Conservation (phyloP, 1,140 invertebrate species). For the Whitmania pigra region DNA sequence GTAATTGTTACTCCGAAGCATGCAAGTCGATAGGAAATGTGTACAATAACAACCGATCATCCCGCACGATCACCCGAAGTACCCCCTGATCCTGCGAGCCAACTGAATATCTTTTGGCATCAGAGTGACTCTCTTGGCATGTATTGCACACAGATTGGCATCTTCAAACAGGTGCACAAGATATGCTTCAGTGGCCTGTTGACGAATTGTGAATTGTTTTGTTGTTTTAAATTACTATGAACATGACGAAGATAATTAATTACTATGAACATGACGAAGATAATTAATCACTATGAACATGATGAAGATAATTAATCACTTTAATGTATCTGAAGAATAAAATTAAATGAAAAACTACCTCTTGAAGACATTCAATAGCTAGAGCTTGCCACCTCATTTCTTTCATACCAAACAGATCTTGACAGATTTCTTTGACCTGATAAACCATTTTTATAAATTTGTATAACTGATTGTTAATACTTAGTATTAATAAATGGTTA, state of each 20-base stretch:
- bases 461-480: neutral
- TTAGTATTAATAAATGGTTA: neutral
- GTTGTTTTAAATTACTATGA: neutral
- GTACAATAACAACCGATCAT: too few relatives aligned
- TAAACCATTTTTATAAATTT: neutral
- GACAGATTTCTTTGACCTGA: conserved; percentile 21
- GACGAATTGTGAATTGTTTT: neutral
- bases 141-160: conserved; percentile 36
- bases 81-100: conserved; percentile 27
- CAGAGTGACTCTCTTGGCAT: conserved; percentile 38
- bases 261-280: neutral
- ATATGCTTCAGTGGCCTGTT: conserved; percentile 36
- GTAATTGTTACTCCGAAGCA: too few relatives aligned
- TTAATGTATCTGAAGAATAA: neutral
- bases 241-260: neutral
- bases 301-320: neutral
- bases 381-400: conserved; percentile 19
- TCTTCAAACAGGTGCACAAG: conserved; percentile 39
- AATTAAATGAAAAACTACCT: conserved; percentile 6
- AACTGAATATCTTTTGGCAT: conserved; percentile 36
- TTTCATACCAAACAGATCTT: neutral
- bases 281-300: neutral
- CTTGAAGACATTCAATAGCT: conserved; percentile 23
- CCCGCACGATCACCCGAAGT: too few relatives aligned
- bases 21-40: too few relatives aligned